Evolutionary conservation across 2,797 vertebrate genomes (phyloP), one percentile per base, ranked within the genome.

Genomic region (Esox lucius): DNA sequence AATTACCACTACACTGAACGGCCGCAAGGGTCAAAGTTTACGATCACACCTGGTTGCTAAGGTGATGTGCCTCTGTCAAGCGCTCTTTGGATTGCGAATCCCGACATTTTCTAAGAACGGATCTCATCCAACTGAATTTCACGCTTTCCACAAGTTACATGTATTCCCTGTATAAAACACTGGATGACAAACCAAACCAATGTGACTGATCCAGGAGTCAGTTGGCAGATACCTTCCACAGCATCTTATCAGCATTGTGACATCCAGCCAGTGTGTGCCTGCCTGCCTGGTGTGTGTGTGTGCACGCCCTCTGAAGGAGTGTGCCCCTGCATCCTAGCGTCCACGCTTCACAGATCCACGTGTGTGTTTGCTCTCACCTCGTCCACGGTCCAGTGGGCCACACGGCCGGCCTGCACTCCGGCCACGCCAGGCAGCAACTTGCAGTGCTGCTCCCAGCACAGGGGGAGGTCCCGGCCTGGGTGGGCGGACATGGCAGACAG

Each of bases 371-470:
- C 9, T 64, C 87, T 82, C 73, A 94, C 94, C 94, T 95, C 88
- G 13, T 94, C 91, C 56, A 87, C 85, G 0, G 84, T 94, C 94
- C 94, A 93, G 68, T 79, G 66, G 39, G 85, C 85, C 39, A 95
- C 93, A 0, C 80, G 65, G 0, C 81, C 88, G 1, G 89, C 81
- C 4, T 87, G 88, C 61, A 93, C 79, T 0, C 88, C 80, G 0
- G 79, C 81, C 56, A 95, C 90, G 0, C 90, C 92, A 0, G 93
- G 92, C 74, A 94, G 85, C 19, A 94, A 85, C 83, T 95, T 94
- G 70, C 85, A 83, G 80, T 88, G 90, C n/a, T 94, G 90, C 70
- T 94, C 91, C 89, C 93, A 92, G 75, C 87, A 90, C 2, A 95
- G 81, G 0, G 90, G 89, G 76, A 94, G 86, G 81, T 94, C 89